Evolutionary conservation across 2,113 vertebrate genomes (phyloP), one percentile per base, ranked within the genome.

Genomic region (Typhlomys cinereus): DNA sequence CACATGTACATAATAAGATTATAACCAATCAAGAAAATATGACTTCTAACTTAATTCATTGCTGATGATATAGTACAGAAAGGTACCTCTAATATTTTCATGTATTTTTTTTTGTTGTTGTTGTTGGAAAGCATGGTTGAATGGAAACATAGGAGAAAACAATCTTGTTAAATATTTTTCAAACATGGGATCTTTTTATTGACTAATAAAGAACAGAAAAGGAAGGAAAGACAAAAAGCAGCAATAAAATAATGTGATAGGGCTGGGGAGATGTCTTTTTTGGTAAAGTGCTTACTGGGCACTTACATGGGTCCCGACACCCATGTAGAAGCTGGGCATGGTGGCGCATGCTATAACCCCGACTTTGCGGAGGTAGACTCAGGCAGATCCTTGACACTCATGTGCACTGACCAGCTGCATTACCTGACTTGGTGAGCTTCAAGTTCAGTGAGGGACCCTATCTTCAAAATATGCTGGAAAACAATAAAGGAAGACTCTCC

Each of bases 141-240:
- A 2, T 44, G 48, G 62, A 91, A 50, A 85, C 8, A 76, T 20
- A 83, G 4, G 27, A 82, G 75, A 73, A 90, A 79, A 34, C 41
- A 69, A n/a, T 64, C 59, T 54, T 78, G 10, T 73, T 73, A 91
- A 91, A 87, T 41, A 78, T 34, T 87, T 91, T 46, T 62, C 69
- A 50, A 90, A 12, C 12, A 0, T 59, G 64, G n/a, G 5, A 79
- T 79, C 48, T 83, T 79, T 92, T 36, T 73, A 67, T 85, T 79
- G 71, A 70, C 18, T 11, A 78, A 23, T 23, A 27, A 34, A 69
- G 64, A 93, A 87, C 61, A 41, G 59, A 78, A 64, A 83, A 85
- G 41, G 69, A 78, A 66, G 71, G 41, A 71, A 91, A 91, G 13
- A 78, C 46, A 94, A 87, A 82, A 94, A 85, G 71, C 50, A 44